These are phyloP conservation scores for Donacobius atricapilla DNA, from an alignment of 2,113 vertebrate genomes.

Conservation along the genomic window DNA sequence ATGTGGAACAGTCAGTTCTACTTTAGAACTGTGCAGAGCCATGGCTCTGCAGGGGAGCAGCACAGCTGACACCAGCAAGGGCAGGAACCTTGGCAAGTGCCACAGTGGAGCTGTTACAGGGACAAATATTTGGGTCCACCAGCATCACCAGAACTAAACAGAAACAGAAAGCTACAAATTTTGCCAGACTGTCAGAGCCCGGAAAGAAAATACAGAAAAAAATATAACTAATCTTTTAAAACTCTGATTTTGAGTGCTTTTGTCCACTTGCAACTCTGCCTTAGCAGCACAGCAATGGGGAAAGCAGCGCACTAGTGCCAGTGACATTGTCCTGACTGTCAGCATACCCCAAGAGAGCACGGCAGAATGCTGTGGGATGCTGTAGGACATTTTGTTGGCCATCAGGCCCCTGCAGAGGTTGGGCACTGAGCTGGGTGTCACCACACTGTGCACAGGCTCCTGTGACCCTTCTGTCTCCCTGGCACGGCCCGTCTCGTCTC, in stretches of 20 bases:
- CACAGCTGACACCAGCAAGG: rapidly evolving
- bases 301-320: not conserved
- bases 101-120: rapidly evolving
- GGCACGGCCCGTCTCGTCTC: slow-evolving; percentile 85
- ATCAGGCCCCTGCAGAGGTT: not conserved
- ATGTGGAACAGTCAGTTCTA: not conserved
- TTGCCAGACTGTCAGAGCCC: not conserved
- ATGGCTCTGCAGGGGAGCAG: rapidly evolving
- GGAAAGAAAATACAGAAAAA: not conserved
- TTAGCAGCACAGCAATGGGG: rapidly evolving
- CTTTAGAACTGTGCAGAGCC: not conserved
- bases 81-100: not conserved
- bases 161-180: not conserved
- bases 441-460: not conserved
- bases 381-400: not conserved
- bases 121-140: not conserved
- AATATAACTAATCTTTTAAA: too few species aligned
- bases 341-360: rapidly evolving
- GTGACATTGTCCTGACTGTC: not conserved
- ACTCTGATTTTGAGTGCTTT: not conserved
- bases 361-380: not conserved
- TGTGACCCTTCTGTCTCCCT: slow-evolving; percentile 24
- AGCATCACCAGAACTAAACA: not conserved
- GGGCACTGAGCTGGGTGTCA: not conserved
- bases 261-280: not conserved